These are phyloP conservation scores for Scolopax bukidnonensis DNA, from an alignment of 2,797 vertebrate species.

Conservation along the genomic window DNA sequence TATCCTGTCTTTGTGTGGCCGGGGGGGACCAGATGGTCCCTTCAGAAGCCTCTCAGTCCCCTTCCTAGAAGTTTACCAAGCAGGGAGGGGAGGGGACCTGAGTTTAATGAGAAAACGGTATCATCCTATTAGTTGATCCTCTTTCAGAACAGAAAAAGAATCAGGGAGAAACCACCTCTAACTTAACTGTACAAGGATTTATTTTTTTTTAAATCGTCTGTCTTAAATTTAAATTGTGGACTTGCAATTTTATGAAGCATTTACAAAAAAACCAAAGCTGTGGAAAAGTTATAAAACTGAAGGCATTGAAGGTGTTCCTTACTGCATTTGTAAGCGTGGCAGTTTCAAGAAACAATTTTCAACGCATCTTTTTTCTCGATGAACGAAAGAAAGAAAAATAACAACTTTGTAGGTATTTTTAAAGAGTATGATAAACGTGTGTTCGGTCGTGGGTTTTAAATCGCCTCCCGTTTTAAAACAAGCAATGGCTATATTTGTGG, in stretches of 20 bases:
- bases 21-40: slow-evolving; percentile 9
- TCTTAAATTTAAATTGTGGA: neutral
- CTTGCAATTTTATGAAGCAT: neutral
- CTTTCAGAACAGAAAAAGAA: neutral
- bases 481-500: accelerated
- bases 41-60: slow-evolving; percentile 12
- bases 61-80: slow-evolving; percentile 5
- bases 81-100: neutral
- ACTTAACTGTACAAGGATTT: neutral
- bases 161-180: neutral
- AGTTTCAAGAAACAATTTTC: neutral
- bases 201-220: neutral
- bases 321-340: neutral
- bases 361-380: neutral
- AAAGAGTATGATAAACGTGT: neutral
- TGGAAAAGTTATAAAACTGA: neutral
- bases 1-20: slow-evolving; percentile 8
- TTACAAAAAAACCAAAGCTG: neutral
- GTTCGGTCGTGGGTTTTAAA: neutral
- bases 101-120: neutral
- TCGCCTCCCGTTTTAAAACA: neutral
- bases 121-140: slow-evolving; percentile 32
- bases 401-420: neutral
- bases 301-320: neutral
- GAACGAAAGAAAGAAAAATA: neutral